A percentile compares a stretch with the other conserved stretches of the same genome.
Conservation (phyloP, 2,888 invertebrate genomes). For the Sycophila texana region DNA sequence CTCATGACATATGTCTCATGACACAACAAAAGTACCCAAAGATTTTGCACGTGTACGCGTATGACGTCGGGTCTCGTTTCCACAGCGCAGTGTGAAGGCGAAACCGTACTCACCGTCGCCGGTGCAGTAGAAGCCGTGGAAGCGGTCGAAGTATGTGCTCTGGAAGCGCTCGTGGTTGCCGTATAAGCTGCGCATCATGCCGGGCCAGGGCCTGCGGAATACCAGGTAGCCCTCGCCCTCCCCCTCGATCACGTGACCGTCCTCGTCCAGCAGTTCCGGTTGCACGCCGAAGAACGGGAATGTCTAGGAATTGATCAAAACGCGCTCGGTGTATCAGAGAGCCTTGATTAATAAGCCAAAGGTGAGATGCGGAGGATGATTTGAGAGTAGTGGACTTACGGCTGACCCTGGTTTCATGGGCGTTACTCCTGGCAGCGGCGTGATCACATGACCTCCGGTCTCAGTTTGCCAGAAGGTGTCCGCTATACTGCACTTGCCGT, state of each 20-base stretch:
- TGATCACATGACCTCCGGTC: constrained; percentile 98
- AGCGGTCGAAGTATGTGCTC: constrained; percentile 95
- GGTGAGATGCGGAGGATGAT: neutral
- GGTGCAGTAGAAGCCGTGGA: constrained; percentile 97
- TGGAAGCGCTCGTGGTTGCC: constrained; percentile 94
- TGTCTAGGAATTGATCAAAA: constrained; percentile 78
- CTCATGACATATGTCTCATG: too few relatives aligned
- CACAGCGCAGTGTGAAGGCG: constrained; percentile 21
- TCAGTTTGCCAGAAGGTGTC: constrained; percentile 99
- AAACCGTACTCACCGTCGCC: constrained; percentile 88
- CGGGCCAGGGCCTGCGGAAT: constrained; percentile 97
- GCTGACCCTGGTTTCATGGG: constrained; percentile 99
- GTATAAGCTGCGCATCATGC: constrained; percentile 96
- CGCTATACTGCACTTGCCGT: constrained; percentile 90
- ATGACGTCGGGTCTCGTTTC: too few relatives aligned
- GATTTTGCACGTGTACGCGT: neutral
- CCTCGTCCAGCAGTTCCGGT: constrained; percentile 91
- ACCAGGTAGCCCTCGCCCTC: constrained; percentile 96
- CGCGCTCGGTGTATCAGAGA: neutral
- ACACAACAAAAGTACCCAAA: too few relatives aligned
- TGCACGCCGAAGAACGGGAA: constrained; percentile 98
- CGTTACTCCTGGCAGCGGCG: constrained; percentile 96
- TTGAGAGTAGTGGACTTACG: constrained; percentile 78
- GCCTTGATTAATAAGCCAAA: neutral
- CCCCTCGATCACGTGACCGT: constrained; percentile 89